These are phyloP conservation scores for Stichodactyla mertensii DNA, from an alignment of 64 coral and sea anemone species.

Conservation along the genomic window DNA sequence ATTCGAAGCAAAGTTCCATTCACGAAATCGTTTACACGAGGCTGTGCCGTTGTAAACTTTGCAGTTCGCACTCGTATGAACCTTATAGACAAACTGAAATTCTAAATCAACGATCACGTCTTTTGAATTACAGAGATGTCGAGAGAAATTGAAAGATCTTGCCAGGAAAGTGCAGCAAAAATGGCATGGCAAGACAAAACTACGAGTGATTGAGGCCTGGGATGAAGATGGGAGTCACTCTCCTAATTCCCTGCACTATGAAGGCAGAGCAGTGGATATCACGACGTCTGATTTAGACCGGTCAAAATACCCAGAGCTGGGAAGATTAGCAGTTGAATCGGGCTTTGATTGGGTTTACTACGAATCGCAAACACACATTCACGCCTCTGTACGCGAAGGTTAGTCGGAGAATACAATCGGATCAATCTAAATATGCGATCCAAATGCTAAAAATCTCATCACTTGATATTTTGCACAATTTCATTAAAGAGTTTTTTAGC, in stretches of 20 bases:
- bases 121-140: constrained; percentile 52
- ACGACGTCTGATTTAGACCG: constrained; percentile 56
- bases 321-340: constrained; percentile 69
- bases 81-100: not conserved
- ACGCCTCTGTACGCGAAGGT: constrained; percentile 62
- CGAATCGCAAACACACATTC: constrained; percentile 50
- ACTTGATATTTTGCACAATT: not conserved
- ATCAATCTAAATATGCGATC: not conserved
- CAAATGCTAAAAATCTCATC: not conserved
- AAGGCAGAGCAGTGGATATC: constrained; percentile 85
- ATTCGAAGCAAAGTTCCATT: constrained; percentile 21
- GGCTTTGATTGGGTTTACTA: constrained; percentile 89
- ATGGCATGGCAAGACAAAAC: constrained; percentile 49
- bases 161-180: constrained; percentile 46
- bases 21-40: constrained; percentile 11
- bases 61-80: not conserved
- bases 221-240: constrained; percentile 75
- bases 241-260: constrained; percentile 68
- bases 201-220: constrained; percentile 81
- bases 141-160: constrained; percentile 70
- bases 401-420: not conserved
- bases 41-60: not conserved
- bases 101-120: not conserved
- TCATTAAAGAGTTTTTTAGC: not conserved
- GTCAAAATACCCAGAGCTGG: constrained; percentile 57